Base-by-base conservation (phyloP, 2,797 vertebrate genomes). In the Hozukius guyotensis region DNA sequence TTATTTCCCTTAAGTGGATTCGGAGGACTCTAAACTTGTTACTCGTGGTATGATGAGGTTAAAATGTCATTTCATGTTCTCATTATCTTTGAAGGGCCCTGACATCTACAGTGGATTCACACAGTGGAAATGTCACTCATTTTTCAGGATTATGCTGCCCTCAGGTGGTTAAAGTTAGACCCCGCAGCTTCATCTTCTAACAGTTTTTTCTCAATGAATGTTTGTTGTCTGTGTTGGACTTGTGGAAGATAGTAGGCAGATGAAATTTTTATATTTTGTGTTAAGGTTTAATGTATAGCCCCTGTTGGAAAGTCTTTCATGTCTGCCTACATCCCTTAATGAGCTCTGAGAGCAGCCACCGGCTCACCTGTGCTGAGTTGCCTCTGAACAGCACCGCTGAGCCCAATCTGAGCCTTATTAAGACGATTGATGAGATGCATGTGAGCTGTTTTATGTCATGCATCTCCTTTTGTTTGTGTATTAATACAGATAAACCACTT, bases 121-220 rank as follows among this genome's bases (percentile, higher is more conserved):
- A 9, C 9, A 24, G 18, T 7, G 57, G 16, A 71, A 57, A 59
- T 27, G 1, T 29, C 2, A 57, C 20, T 18, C 1, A 52, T 81
- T 78, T 65, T 11, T 59, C 1, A 27, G 36, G 56, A 49, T 81
- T 81, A 8, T 93, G 82, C 87, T 91, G 88, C 91, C 87, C 85
- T 64, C 94, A 6, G 31, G 84, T 92, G 94, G 84, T 72, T 24
- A 4, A 78, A 79, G 5, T 18, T 13, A 67, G 1, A 36, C 31
- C 3, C 2, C 8, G 10, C 61, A 67, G 68, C 20, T 27, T 38
- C 2, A 2, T 42, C 38, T 42, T 55, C 4, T 20, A 25, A 49
- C 2, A 25, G 9, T n/a, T 10, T 10, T 38, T n/a, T 46, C 13
- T 74, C n/a, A 25, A 2, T 9, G 0, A n/a, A 5, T 27, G 20